Base-by-base conservation (phyloP, 1,140 invertebrate species). In the Asobara japonica region DNA sequence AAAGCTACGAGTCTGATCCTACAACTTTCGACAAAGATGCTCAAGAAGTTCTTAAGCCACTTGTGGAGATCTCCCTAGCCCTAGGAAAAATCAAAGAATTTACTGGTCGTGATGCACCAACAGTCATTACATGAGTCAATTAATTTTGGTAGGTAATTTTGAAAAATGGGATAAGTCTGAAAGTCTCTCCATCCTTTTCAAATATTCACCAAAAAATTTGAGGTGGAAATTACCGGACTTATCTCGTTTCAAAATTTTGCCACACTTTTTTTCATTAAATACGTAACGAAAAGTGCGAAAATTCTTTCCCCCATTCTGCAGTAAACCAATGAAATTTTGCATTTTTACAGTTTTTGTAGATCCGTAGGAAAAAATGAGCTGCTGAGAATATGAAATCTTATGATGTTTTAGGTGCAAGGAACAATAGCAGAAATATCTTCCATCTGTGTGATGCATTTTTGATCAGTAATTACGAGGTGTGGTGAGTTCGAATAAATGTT, bases 41-140 rank as follows among this genome's bases (percentile, higher is more conserved):
- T n/a, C 93, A 96, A 86, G 91, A 92, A 73, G 92, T 96, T 82
- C 88, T 99, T 65, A 93, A 94, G 79, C 97, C 97, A 1, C 88
- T 99, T 27, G 92, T 99, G 33, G 89, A 96, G 69, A 94, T 99
- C 75, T 97, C 96, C 6, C 86, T 99, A 41, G 86, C 95, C 78
- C 89, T 99, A 31, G 95, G 96, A 2, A 90, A 96, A 84, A 88
- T 99, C 33, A 89, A 90, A 77, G 90, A 95, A 78, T 94, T 94
- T 82, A 99, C 97, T 4, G 96, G 96, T 25, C 90, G 98, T 61
- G 89, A 94, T 71, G 89, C 91, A 72, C 98, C 98, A 75, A 99
- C 97, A 70, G 98, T 99, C 29, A 99, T 99, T 79, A 99, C 98
- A 80, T 99, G 96, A 94, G 74, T 48, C 48, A 20, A 20, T 20